Conservation (phyloP, 2,888 invertebrate genomes). For the Watsonalla binaria region DNA sequence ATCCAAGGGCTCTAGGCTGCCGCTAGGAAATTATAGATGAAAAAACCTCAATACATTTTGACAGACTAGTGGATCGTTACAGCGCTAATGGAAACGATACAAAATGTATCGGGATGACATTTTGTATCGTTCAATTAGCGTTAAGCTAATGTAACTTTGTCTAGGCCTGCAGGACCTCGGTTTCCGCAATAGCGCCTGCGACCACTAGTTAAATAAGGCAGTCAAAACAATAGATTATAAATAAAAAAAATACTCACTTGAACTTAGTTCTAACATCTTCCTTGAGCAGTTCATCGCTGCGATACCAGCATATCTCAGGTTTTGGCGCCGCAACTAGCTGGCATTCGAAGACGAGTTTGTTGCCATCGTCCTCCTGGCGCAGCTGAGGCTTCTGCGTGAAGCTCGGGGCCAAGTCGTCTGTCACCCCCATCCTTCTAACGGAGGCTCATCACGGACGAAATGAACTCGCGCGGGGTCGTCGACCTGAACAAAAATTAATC, state of each 20-base stretch:
- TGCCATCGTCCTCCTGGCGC: slow-evolving; percentile 97
- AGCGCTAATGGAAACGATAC: too few species aligned
- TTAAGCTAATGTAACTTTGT: too few species aligned
- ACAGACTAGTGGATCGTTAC: too few species aligned
- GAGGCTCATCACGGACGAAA: slow-evolving; percentile 62
- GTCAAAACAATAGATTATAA: too few species aligned
- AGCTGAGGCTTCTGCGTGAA: slow-evolving; percentile 98
- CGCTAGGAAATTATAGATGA: too few species aligned
- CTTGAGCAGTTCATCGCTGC: slow-evolving; percentile 90
- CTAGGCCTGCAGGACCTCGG: too few species aligned
- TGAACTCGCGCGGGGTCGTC: slow-evolving; percentile 27
- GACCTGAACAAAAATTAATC: slow-evolving; percentile 28
- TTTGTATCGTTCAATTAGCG: too few species aligned
- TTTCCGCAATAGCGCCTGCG: too few species aligned
- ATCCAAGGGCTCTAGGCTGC: too few species aligned
- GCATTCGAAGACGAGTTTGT: slow-evolving; percentile 96
- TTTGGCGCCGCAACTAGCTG: slow-evolving; percentile 92
- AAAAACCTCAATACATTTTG: too few species aligned
- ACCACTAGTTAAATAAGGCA: too few species aligned
- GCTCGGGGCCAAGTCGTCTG: slow-evolving; percentile 98
- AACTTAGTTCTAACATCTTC: slow-evolving; percentile 93
- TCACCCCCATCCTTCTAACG: slow-evolving; percentile 85
- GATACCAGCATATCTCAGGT: slow-evolving; percentile 95
- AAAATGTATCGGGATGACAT: too few species aligned
- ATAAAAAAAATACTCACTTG: slow-evolving; percentile 63